Conservation (phyloP, 2,797 vertebrate genomes). For the Phyllotis vaccarum region DNA sequence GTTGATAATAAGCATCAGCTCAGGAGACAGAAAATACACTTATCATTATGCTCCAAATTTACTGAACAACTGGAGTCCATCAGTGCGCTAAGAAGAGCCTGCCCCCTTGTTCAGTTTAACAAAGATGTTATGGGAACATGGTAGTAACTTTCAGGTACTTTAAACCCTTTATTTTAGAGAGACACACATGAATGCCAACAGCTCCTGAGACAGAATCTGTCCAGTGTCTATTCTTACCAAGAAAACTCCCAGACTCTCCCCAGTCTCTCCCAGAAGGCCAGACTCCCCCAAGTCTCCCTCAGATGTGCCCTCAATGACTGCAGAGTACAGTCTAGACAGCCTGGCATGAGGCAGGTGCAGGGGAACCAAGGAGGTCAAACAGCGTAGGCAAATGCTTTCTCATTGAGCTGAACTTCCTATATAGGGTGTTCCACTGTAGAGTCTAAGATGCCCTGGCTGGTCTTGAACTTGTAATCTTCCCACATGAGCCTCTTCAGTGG, state of each 20-base stretch:
- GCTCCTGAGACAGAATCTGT: background rate
- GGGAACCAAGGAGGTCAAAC: background rate
- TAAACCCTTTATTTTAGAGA: slow-evolving; percentile 10
- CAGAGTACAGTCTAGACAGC: background rate
- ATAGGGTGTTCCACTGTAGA: background rate
- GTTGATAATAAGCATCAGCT: slow-evolving; percentile 45
- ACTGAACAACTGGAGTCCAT: background rate
- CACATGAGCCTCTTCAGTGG: background rate
- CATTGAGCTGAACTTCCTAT: background rate
- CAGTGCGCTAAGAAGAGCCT: background rate
- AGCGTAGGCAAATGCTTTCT: background rate
- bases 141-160: slow-evolving; percentile 34
- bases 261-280: background rate
- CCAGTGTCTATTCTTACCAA: background rate
- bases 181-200: slow-evolving; percentile 17
- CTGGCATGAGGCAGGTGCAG: too few species aligned
- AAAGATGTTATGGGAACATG: slow-evolving; percentile 40
- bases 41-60: slow-evolving; percentile 45
- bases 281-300: background rate
- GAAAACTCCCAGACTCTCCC: background rate
- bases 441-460: background rate
- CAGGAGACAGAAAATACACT: slow-evolving; percentile 42
- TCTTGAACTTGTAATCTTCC: background rate
- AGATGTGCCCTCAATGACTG: background rate
- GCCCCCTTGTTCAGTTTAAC: slow-evolving; percentile 4